Evolutionary conservation across 2,888 invertebrate genomes (phyloP).

Genomic region (Caenorhabditis parvicauda): DNA sequence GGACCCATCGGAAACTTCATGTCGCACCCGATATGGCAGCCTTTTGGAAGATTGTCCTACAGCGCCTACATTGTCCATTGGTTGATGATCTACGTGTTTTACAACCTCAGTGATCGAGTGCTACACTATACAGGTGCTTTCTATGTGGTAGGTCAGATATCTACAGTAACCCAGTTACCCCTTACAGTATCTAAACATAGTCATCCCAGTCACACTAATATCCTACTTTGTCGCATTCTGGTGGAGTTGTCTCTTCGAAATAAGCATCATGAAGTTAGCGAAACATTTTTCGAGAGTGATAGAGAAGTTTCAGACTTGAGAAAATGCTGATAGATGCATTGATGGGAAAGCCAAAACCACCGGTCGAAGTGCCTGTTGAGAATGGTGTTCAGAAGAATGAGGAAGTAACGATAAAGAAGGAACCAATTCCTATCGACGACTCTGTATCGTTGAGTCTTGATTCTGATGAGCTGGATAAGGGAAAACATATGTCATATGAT

Average conservation of each 20-base stretch:
- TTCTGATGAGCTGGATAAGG: too few species aligned
- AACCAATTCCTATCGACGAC: too few species aligned
- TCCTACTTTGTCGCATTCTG: constrained; percentile 26
- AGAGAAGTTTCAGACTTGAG: too few species aligned
- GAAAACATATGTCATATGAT: too few species aligned
- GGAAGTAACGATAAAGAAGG: too few species aligned
- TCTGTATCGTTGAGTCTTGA: too few species aligned
- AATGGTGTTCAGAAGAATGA: too few species aligned
- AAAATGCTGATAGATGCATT: constrained; percentile 14
- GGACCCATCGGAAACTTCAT: constrained; percentile 73
- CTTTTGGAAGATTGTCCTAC: constrained; percentile 85
- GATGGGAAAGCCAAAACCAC: too few species aligned
- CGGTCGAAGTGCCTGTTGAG: too few species aligned
- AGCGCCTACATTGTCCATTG: constrained; percentile 76
- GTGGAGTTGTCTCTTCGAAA: constrained; percentile 33
- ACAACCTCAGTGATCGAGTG: constrained; percentile 17
- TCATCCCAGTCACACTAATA: constrained; percentile 7
- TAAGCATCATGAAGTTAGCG: constrained; percentile 24
- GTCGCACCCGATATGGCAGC: constrained; percentile 79
- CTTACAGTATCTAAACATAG: constrained; percentile 11
- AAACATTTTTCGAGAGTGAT: too few species aligned
- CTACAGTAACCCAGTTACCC: neutral
- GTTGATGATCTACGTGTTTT: constrained; percentile 21
- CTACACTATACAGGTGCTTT: too few species aligned
- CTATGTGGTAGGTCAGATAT: too few species aligned